Conservation (phyloP, 1,140 invertebrate genomes). For the Ceratosolen solmsi region DNA sequence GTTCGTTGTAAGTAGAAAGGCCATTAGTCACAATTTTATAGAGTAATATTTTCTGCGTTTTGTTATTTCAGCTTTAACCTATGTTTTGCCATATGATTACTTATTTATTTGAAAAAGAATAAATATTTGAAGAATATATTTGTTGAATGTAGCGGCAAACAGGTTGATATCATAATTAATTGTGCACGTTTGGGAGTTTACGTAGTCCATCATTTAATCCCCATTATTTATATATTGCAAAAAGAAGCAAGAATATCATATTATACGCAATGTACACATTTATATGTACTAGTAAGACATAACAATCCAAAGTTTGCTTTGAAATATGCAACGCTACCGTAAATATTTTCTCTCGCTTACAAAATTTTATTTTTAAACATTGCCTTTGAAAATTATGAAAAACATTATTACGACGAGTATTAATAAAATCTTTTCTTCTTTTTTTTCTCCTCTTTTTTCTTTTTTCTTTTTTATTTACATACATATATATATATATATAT, state of each 20-base stretch:
- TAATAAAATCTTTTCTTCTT: background rate
- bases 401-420: background rate
- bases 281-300: constrained; percentile 14
- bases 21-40: background rate
- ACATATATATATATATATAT: too few relatives aligned
- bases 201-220: background rate
- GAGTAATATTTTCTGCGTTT: background rate
- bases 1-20: background rate
- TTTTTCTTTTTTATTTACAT: background rate
- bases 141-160: background rate
- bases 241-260: constrained; percentile 18
- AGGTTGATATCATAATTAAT: constrained; percentile 14
- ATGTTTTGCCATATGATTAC: background rate
- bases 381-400: constrained; percentile 4
- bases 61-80: background rate
- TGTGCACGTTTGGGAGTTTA: background rate
- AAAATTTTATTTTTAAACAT: constrained; percentile 9
- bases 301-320: constrained; percentile 22
- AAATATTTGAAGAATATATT: constrained; percentile 12
- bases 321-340: constrained; percentile 3
- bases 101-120: too few relatives aligned
- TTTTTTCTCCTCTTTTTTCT: too few relatives aligned
- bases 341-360: constrained; percentile 11
- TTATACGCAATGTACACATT: constrained; percentile 29
- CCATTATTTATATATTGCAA: constrained; percentile 11